These are phyloP conservation scores for Diachasma alloeum DNA, from an alignment of 1,140 invertebrate species.

Conservation along the genomic window DNA sequence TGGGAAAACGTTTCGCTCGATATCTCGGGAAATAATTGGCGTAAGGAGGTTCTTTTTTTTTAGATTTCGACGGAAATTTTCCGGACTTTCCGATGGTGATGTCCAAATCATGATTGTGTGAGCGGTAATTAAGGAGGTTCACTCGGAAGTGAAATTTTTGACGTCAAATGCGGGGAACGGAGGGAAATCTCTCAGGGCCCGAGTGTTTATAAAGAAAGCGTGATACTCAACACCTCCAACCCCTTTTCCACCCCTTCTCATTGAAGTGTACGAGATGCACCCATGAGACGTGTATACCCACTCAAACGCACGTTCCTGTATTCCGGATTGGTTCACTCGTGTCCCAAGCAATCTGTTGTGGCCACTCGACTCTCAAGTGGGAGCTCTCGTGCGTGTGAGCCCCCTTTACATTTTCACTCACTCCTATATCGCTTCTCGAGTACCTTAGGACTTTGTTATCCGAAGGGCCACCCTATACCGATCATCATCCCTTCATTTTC, in stretches of 20 bases:
- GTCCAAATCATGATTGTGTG: no score
- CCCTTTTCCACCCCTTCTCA: background rate
- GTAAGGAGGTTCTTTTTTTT: no score
- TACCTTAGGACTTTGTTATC: conserved; percentile 21
- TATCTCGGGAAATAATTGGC: no score
- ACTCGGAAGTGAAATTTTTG: no score
- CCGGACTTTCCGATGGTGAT: no score
- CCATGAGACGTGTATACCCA: conserved; percentile 16
- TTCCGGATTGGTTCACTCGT: conserved; percentile 29
- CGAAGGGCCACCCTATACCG: background rate
- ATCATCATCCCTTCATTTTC: background rate
- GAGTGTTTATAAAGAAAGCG: background rate
- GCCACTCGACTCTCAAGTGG: conserved; percentile 56
- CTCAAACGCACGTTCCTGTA: background rate
- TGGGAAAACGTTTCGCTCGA: no score
- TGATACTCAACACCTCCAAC: background rate
- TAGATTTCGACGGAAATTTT: no score
- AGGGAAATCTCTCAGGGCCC: background rate
- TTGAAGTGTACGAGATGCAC: conserved; percentile 2
- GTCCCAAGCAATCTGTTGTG: conserved; percentile 55
- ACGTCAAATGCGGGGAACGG: no score
- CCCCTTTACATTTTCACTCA: background rate
- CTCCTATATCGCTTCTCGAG: conserved; percentile 39
- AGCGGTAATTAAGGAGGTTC: no score
- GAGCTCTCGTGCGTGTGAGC: conserved; percentile 36